phyloP scores from a whole-genome alignment of 53 echinoderm and acorn worm genomes.

The Paracentrotus lividus region DNA sequence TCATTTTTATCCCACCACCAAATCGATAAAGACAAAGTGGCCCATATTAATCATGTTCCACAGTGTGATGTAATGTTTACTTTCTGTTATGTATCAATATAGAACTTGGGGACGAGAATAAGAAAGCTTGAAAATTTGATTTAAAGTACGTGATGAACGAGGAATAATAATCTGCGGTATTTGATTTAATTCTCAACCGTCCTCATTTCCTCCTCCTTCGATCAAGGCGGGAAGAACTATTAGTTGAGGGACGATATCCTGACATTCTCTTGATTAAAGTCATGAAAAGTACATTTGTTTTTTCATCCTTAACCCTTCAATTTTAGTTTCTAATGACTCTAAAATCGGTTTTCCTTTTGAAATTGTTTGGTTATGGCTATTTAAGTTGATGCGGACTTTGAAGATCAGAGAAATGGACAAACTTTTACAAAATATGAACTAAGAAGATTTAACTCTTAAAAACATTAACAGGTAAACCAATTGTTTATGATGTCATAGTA shows the following conservation, averaged over 20 bases:
- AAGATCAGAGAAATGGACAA: background rate
- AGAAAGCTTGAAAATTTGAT: background rate
- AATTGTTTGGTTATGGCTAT: background rate
- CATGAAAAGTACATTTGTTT: background rate
- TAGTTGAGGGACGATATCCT: background rate
- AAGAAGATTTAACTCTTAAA: no score
- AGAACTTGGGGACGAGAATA: background rate
- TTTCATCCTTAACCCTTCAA: background rate
- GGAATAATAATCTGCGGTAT: conserved; percentile 11
- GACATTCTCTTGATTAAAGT: background rate
- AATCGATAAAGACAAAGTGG: no score
- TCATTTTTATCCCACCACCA: no score
- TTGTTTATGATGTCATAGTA: no score
- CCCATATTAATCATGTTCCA: no score
- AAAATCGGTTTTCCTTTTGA: background rate
- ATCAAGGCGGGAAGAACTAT: background rate
- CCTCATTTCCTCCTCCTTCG: background rate
- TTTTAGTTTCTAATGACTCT: background rate
- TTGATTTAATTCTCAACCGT: background rate
- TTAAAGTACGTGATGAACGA: background rate
- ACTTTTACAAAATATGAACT: no score
- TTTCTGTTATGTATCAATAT: background rate
- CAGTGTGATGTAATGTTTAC: background rate
- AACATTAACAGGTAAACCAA: no score
- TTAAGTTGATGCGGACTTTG: background rate